Conservation (phyloP, 2,113 vertebrate genomes). For the Heliornis fulica region DNA sequence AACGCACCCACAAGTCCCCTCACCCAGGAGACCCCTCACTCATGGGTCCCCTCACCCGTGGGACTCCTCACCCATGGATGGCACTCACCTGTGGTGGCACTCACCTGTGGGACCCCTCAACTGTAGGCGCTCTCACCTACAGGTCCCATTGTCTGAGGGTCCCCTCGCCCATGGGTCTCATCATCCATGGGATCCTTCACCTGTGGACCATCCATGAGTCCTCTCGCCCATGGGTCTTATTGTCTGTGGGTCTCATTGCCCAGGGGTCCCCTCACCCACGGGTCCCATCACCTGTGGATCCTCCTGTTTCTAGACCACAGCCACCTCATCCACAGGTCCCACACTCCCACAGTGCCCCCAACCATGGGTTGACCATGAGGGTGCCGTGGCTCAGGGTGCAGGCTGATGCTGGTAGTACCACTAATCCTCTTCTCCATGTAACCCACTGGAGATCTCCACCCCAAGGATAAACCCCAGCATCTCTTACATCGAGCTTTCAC, state of each 20-base stretch:
- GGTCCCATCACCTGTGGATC: background rate
- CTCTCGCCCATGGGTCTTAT: background rate
- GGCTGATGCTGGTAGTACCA: background rate
- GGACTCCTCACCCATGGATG: too few species aligned
- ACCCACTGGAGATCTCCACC: rapidly evolving
- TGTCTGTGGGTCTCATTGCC: background rate
- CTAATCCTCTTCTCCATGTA: rapidly evolving
- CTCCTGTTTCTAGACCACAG: background rate
- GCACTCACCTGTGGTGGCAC: background rate
- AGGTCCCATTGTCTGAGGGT: background rate
- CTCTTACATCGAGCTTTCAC: background rate
- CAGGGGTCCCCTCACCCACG: background rate
- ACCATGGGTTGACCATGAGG: background rate
- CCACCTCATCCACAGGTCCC: rapidly evolving
- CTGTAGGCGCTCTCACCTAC: background rate
- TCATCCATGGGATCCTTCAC: background rate
- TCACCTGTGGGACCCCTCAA: too few species aligned
- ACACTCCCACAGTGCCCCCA: background rate
- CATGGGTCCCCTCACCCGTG: background rate
- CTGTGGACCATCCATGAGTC: too few species aligned
- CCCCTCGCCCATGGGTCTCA: background rate
- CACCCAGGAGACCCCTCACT: too few species aligned
- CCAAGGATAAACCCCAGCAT: background rate
- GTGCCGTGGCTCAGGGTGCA: rapidly evolving
- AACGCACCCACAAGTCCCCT: rapidly evolving